Conservation (phyloP, 2,888 invertebrate genomes). For the Dynastes maya region DNA sequence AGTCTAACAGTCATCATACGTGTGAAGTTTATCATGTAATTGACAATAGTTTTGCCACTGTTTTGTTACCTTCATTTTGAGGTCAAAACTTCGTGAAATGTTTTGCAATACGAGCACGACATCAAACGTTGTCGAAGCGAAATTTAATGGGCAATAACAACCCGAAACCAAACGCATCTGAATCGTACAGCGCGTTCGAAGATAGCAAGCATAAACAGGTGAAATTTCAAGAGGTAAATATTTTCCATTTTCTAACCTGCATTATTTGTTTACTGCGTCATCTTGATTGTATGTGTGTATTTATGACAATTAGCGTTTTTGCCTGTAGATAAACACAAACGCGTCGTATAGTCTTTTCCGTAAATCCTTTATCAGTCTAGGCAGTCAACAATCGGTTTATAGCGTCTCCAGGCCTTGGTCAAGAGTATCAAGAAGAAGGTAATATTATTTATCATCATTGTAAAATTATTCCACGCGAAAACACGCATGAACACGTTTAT, state of each 20-base stretch:
- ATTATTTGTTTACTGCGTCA: constrained; percentile 66
- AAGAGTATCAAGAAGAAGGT: constrained; percentile 79
- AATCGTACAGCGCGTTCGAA: constrained; percentile 62
- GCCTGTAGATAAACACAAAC: constrained; percentile 73
- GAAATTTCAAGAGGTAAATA: constrained; percentile 65
- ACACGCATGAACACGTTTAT: constrained; percentile 40
- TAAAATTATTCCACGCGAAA: constrained; percentile 2
- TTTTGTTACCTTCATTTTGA: constrained; percentile 64
- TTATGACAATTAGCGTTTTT: constrained; percentile 52
- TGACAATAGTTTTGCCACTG: constrained; percentile 63
- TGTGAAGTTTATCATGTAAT: constrained; percentile 52
- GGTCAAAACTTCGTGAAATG: constrained; percentile 60
- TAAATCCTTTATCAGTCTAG: constrained; percentile 75
- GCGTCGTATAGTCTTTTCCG: constrained; percentile 76
- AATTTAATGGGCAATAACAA: constrained; percentile 69
- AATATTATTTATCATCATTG: constrained; percentile 55
- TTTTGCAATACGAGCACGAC: constrained; percentile 42
- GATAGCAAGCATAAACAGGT: constrained; percentile 63
- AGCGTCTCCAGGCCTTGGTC: constrained; percentile 80
- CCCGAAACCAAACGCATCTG: constrained; percentile 61
- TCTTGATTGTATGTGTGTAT: constrained; percentile 56
- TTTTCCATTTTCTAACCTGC: constrained; percentile 59
- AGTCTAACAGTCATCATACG: constrained; percentile 13
- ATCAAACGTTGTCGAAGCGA: constrained; percentile 46
- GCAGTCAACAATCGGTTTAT: constrained; percentile 76